phyloP scores from a whole-genome alignment of 2,888 invertebrate species.

The Cantharis flavilabris region DNA sequence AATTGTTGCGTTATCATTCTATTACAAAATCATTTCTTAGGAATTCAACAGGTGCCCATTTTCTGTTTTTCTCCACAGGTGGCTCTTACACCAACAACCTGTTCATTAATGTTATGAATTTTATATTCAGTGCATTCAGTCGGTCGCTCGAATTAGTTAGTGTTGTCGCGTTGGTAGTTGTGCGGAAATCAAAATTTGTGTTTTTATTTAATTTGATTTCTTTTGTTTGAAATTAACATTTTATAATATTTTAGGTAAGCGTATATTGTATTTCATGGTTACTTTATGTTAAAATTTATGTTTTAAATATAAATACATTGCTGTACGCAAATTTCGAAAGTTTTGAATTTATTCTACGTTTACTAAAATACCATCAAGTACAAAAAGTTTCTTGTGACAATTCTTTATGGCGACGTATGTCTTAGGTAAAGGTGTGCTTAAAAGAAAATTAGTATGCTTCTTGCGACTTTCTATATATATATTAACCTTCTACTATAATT shows the following conservation, averaged over 20 bases:
- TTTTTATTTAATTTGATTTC: not conserved
- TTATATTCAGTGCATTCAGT: not conserved
- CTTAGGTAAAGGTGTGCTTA: not conserved
- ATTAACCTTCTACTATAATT: not conserved
- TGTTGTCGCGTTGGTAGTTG: not conserved
- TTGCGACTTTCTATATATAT: not conserved
- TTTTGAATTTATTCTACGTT: not conserved
- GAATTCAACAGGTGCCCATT: slow-evolving; percentile 8
- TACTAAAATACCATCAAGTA: not conserved
- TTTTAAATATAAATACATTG: not conserved
- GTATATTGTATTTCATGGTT: not conserved
- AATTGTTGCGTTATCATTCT: not conserved
- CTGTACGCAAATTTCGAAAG: not conserved
- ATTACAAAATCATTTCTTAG: not conserved
- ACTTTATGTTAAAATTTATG: not conserved
- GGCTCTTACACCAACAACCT: slow-evolving; percentile 35
- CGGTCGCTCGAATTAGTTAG: not conserved
- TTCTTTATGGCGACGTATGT: not conserved
- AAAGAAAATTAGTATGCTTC: not conserved
- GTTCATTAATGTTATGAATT: slow-evolving; percentile 17
- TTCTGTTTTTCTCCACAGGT: slow-evolving; percentile 24
- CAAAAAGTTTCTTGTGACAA: not conserved
- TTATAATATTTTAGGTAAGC: not conserved
- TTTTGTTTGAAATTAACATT: not conserved
- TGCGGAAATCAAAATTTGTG: not conserved